Base-by-base conservation (phyloP, 2,888 invertebrate genomes). In the Exocentrus adspersus region DNA sequence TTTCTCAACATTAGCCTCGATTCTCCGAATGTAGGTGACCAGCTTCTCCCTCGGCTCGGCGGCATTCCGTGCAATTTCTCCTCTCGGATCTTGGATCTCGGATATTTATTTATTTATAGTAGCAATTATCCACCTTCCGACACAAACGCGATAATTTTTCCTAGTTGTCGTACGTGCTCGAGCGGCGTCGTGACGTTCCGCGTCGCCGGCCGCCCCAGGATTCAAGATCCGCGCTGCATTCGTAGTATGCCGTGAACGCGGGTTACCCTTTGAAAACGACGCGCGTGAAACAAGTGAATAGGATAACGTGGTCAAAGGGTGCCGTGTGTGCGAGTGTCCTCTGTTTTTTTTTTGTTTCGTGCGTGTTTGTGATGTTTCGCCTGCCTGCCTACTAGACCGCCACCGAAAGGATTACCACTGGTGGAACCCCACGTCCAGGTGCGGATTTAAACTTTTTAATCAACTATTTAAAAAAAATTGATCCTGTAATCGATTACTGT, bases 151-250 rank as follows among this genome's bases (percentile, higher is more conserved):
- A 60, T 54, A 54, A 48, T 64, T 64, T 64, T 57, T 64, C 53
- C 60, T 32, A 32, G 50, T 57, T 42, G 52, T 66, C 66, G 66
- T 56, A 51, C 17, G 21, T 4, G 24, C 20, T 57, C 66, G 66
- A 32, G 52, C 7, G 43, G 45, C 57, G 56, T 72, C 69, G 69
- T 64, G 60, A 58, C 66, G 37, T 48, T 50, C 73, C 78, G n/a
- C n/a, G n/a, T n/a, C n/a, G 78, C 72, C 65, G 67, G 56, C 54
- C 67, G 73, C 71, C 76, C 77, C 77, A 72, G 77, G 77, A 74
- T 75, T 73, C 71, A 74, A 77, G 74, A 76, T 74, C 75, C 79
- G 77, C 79, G 77, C 77, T 79, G 73, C 74, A 73, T 69, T 73
- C 71, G 70, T 75, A 75, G 73, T 72, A 67, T 65, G 70, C 68